Evolutionary conservation across 2,113 vertebrate species (phyloP), one percentile per base, ranked within the genome.

Genomic region (Fregetta grallaria): DNA sequence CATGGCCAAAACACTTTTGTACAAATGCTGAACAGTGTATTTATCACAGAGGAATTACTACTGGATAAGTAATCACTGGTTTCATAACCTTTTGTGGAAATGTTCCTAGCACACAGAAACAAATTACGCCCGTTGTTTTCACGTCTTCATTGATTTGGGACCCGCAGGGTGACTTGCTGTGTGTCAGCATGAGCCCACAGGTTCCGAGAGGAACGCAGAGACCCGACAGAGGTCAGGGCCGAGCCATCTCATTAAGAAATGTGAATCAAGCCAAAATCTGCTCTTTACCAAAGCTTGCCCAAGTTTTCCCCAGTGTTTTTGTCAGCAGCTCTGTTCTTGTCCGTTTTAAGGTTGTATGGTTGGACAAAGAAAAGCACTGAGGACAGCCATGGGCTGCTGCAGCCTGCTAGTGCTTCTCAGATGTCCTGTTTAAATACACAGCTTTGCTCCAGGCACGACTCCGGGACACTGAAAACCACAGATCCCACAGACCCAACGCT

Each of bases 101-200:
- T 4, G 18, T 62, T 95, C 76, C 77, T 29, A 26, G 53, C 55
- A 13, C 1, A 1, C 63, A 80, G 36, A 21, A 89, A 71, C 29
- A 66, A 85, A 44, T 40, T 11, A 40, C 2, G 0, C 7, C 14
- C 2, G 2, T 34, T 53, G 70, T 79, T 96, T 75, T 59, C 18
- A 15, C 3, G 40, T 52, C 71, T 40, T 1, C 3, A 6, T 50
- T 6, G 3, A 61, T 87, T n/a, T 45, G 49, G 83, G 67, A 29
- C 52, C 45, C 1, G 5, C 0, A 1, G 53, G 0, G 0, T 30
- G 74, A 42, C 42, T 11, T 11, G 42, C 42, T 34, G 27, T 15
- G 29, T 38, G 32, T 63, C 94, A 86, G 86, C 91, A 5, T 3
- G 80, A 92, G 70, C 77, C 70, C 34, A 2, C 11, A 7, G 32